Evolutionary conservation across 1,140 invertebrate species (phyloP), one percentile per base, ranked within the genome.

Genomic region (Drosophila lowei): DNA sequence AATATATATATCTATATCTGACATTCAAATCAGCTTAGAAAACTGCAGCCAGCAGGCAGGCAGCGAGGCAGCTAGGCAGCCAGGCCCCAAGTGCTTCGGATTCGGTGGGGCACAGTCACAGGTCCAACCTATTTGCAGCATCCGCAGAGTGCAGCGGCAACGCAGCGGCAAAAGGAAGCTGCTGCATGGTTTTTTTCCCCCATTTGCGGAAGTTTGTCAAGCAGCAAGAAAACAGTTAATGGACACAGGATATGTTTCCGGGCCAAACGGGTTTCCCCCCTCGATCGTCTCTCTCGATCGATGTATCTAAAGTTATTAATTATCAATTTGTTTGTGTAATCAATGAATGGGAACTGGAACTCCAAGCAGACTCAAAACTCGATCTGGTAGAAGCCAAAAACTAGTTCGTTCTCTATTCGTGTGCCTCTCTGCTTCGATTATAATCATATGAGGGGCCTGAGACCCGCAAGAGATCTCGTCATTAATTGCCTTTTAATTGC

Each of bases 161-260:
- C 53, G 42, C 25, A 42, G 50, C 38, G 38, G 48, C 54, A 55
- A 73, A 43, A 66, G 57, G 68, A 76, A 76, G 44, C 57, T n/a
- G n/a, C 34, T 13, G 34, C 34, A 13, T 3, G 65, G 60, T 65
- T 38, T 46, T 50, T 41, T 38, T 6, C 53, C 34, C 53, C 47
- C 53, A 49, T 7, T 23, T 78, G 64, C 83, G 83, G 83, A 88
- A 88, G 83, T 88, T 88, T 70, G 71, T 77, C 73, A 74, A 88
- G 71, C 79, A 81, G 66, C 78, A 38, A 38, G 75, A 83, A 83
- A 88, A 88, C 78, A 89, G 83, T 88, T 88, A 88, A 88, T 88
- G 78, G 75, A 81, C 83, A 88, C 83, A 88, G 83, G 83, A 88
- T 88, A 88, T 88, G 72, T 88, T 88, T 88, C 83, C 83, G 83